Percentiles rank a stretch among this genome's conserved stretches.
Conservation (phyloP, 2,888 invertebrate species). For the Geotrupes spiniger region DNA sequence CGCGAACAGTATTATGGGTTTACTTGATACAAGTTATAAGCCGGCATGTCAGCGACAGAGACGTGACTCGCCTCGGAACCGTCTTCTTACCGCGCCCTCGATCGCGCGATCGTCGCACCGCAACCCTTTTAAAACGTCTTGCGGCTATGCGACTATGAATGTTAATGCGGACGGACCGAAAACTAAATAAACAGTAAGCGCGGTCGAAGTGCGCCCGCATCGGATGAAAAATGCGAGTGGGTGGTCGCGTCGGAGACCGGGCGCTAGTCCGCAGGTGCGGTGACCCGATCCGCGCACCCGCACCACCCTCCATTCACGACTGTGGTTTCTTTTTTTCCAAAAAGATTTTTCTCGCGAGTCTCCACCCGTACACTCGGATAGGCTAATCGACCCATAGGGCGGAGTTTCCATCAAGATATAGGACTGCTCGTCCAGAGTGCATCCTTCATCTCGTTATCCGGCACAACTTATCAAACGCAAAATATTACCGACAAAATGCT, state of each 20-base stretch:
- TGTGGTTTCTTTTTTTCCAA: constrained; percentile 49
- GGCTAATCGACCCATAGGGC: constrained; percentile 50
- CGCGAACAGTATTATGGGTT: constrained; percentile 41
- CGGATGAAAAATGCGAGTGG: constrained; percentile 26
- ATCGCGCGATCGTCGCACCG: constrained; percentile 19
- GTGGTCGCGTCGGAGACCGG: constrained; percentile 26
- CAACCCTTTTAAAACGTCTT: constrained; percentile 39
- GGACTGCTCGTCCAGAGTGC: constrained; percentile 38
- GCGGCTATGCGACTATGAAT: constrained; percentile 19
- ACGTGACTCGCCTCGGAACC: constrained; percentile 46
- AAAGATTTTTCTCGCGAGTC: constrained; percentile 53
- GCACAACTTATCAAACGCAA: constrained; percentile 1
- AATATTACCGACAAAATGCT: constrained; percentile 1
- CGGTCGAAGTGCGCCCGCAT: constrained; percentile 1
- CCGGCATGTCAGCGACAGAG: constrained; percentile 42
- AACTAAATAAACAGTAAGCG: constrained; percentile 23
- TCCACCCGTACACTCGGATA: constrained; percentile 51
- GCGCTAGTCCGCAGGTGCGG: constrained; percentile 48
- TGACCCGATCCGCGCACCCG: constrained; percentile 51
- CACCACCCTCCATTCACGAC: constrained; percentile 49
- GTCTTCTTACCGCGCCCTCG: constrained; percentile 35
- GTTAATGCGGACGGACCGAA: constrained; percentile 13
- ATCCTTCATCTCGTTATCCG: constrained; percentile 2
- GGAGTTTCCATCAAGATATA: constrained; percentile 42
- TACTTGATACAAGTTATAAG: constrained; percentile 50